Percentiles rank a stretch among this genome's conserved stretches.
These are phyloP conservation scores for Periophthalmus magnuspinnatus DNA, from an alignment of 2,797 vertebrate genomes.

Conservation along the genomic window DNA sequence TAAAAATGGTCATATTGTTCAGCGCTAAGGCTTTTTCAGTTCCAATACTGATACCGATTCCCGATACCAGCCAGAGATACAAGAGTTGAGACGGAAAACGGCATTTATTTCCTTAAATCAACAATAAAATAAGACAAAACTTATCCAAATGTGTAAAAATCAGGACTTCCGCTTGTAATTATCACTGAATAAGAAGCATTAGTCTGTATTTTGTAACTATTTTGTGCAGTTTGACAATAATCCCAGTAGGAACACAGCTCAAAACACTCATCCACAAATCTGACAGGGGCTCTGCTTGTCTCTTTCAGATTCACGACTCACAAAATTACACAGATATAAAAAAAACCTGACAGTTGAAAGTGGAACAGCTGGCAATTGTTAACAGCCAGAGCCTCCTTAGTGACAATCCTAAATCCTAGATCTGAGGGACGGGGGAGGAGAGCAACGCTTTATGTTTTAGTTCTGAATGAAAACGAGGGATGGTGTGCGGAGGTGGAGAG, in stretches of 20 bases:
- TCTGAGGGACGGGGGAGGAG: conserved; percentile 29
- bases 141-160: too few species aligned
- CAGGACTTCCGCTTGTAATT: neutral
- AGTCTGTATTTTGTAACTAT: neutral
- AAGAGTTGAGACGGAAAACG: too few species aligned
- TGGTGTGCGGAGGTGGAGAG: conserved; percentile 28
- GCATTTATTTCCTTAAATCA: too few species aligned
- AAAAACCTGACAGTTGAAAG: conserved; percentile 1
- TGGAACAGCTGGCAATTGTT: conserved; percentile 60
- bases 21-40: too few species aligned
- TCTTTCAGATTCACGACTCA: neutral
- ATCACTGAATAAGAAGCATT: neutral
- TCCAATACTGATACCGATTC: too few species aligned
- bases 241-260: too few species aligned
- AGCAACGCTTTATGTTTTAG: conserved; percentile 16
- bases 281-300: too few species aligned
- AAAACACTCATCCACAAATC: neutral
- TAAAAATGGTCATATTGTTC: too few species aligned
- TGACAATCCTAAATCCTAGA: conserved; percentile 31
- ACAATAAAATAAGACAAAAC: too few species aligned
- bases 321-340: too few species aligned
- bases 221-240: neutral
- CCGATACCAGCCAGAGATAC: too few species aligned
- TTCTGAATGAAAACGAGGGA: conserved; percentile 31
- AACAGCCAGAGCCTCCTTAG: conserved; percentile 37